Evolutionary conservation across 1,140 invertebrate genomes (phyloP).

Genomic region (Calosoma granatense): DNA sequence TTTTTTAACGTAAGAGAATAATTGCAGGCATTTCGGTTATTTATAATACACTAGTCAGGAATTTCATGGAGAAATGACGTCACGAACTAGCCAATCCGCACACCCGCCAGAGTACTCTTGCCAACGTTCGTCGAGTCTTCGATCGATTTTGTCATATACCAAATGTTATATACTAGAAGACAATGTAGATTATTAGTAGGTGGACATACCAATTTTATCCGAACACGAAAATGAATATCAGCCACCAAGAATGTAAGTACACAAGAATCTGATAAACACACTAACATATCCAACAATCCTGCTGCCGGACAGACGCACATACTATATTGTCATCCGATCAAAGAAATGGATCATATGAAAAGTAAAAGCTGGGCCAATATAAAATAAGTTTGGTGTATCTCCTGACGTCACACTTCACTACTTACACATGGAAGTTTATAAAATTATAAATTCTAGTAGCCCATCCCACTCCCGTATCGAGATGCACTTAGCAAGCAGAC

Average conservation of each 20-base stretch:
- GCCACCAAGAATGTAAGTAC: too few species aligned
- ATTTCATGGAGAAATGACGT: slow-evolving; percentile 25
- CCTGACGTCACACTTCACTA: background rate
- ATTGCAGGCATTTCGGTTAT: slow-evolving; percentile 18
- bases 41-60: slow-evolving; percentile 25
- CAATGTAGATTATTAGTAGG: background rate
- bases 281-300: too few species aligned
- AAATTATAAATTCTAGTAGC: background rate
- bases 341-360: too few species aligned
- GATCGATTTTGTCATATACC: slow-evolving; percentile 3
- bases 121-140: background rate
- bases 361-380: too few species aligned
- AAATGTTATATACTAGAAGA: background rate
- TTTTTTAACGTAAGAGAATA: slow-evolving; percentile 3
- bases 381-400: too few species aligned
- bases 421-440: too few species aligned
- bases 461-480: background rate
- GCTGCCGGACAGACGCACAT: too few species aligned
- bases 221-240: too few species aligned
- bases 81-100: slow-evolving; percentile 14
- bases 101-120: slow-evolving; percentile 8
- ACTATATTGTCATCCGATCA: too few species aligned
- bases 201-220: too few species aligned
- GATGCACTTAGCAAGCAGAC: background rate
- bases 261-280: too few species aligned